A percentile compares a stretch with the other conserved stretches of the same genome.
Conservation (phyloP, 2,888 invertebrate species). For the Phortica magna region DNA sequence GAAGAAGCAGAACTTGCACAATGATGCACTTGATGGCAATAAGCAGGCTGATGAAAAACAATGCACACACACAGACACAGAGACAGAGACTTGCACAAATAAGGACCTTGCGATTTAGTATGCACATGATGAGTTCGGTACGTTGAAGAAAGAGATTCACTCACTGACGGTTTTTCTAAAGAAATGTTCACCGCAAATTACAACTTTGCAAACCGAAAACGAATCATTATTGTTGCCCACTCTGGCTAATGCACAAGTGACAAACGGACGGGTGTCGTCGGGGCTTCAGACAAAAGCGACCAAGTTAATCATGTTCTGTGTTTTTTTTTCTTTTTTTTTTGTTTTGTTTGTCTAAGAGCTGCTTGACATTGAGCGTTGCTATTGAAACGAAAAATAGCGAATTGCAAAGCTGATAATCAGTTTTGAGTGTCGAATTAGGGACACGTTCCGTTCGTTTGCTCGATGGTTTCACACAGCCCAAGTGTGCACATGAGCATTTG, state of each 20-base stretch:
- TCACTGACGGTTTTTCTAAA: no score
- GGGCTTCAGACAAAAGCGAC: neutral
- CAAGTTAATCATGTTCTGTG: conserved; percentile 44
- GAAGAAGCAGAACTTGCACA: conserved; percentile 5
- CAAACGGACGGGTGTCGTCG: neutral
- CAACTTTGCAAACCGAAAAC: no score
- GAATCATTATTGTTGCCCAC: neutral
- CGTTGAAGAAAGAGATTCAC: no score
- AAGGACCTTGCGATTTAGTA: neutral
- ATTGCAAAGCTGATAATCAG: neutral
- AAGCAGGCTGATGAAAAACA: conserved; percentile 41
- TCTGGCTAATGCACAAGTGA: conserved; percentile 23
- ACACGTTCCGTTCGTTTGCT: neutral
- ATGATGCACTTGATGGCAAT: conserved; percentile 40
- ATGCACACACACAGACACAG: conserved; percentile 32
- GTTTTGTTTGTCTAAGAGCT: conserved; percentile 16
- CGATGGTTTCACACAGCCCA: neutral
- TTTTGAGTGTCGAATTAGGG: neutral
- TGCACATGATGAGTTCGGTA: neutral
- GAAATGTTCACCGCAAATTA: no score
- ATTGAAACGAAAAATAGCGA: neutral
- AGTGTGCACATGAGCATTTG: neutral
- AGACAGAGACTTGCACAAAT: conserved; percentile 26
- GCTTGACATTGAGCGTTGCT: neutral
- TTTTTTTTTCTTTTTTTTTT: conserved; percentile 20